Evolutionary conservation across 2,888 invertebrate genomes (phyloP), one percentile per base, ranked within the genome.

Genomic region (Hoplodrina ambigua): DNA sequence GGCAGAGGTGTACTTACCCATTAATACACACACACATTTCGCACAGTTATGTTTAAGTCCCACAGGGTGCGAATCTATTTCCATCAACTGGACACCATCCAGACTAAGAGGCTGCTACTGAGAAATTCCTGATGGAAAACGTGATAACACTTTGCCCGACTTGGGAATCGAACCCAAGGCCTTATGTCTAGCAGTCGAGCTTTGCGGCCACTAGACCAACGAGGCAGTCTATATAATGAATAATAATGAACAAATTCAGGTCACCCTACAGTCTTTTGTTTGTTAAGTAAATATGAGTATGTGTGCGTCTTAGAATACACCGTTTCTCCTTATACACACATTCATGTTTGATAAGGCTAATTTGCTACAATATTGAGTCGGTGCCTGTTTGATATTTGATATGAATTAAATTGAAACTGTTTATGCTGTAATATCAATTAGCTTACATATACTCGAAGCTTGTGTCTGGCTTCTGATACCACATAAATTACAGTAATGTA

Each of bases 311-410:
- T 86, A 81, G 77, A 84, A 78, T 76, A 74, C 65, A 52, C 81
- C 82, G 78, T 75, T 80, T 78, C 80, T 83, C 83, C 80, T 81
- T 69, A 78, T 76, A 55, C 67, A 82, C 57, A 61, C 71, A 60
- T 56, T 60, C 49, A 57, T 83, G 84, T 89, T 87, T 86, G 85
- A 72, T 68, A 81, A 88, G 75, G 83, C 77, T 88, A 89, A 89
- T 90, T 89, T 81, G 80, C 78, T 85, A 81, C 78, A 55, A 63
- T 81, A 82, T 81, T 72, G 69, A 81, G 80, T 75, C 81, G 78
- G 84, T 77, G 71, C 81, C 85, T 61, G 60, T 82, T 57, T 83
- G 69, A 86, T 85, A 77, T 86, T 59, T 67, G 70, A 82, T 72
- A 72, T 69, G 53, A 82, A 65, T 63, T 76, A 88, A 75, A 78